Conservation (phyloP, 2,888 invertebrate genomes). For the Acronicta leporina region DNA sequence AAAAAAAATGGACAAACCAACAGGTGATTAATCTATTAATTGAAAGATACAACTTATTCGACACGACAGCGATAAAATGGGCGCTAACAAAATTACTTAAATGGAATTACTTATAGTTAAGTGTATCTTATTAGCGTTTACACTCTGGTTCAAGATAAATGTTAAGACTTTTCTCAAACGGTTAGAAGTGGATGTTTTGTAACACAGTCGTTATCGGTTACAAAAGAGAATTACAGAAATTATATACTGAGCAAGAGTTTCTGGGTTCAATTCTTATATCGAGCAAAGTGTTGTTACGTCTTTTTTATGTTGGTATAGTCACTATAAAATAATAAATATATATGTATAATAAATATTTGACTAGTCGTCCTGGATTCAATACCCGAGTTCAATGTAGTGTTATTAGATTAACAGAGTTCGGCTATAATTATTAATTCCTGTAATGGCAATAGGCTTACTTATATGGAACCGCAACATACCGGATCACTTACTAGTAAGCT, state of each 20-base stretch:
- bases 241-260: background rate
- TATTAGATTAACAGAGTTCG: too few relatives aligned
- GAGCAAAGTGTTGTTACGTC: too few relatives aligned
- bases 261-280: too few relatives aligned
- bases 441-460: too few relatives aligned
- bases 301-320: too few relatives aligned
- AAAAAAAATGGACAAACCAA: constrained; percentile 13
- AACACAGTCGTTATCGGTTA: background rate
- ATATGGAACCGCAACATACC: too few relatives aligned
- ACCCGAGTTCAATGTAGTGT: too few relatives aligned
- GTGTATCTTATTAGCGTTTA: constrained; percentile 32
- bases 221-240: background rate
- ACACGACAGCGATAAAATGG: constrained; percentile 36
- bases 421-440: too few relatives aligned
- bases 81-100: constrained; percentile 43
- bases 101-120: constrained; percentile 32
- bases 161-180: constrained; percentile 19
- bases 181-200: constrained; percentile 23
- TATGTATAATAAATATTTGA: too few relatives aligned
- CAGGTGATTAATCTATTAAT: background rate
- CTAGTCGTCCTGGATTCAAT: too few relatives aligned
- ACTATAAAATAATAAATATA: too few relatives aligned
- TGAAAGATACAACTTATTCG: constrained; percentile 26
- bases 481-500: too few relatives aligned
- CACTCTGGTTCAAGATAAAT: constrained; percentile 14